Evolutionary conservation across 2,888 invertebrate species (phyloP).

Genomic region (Nipponacmea schrenckii): DNA sequence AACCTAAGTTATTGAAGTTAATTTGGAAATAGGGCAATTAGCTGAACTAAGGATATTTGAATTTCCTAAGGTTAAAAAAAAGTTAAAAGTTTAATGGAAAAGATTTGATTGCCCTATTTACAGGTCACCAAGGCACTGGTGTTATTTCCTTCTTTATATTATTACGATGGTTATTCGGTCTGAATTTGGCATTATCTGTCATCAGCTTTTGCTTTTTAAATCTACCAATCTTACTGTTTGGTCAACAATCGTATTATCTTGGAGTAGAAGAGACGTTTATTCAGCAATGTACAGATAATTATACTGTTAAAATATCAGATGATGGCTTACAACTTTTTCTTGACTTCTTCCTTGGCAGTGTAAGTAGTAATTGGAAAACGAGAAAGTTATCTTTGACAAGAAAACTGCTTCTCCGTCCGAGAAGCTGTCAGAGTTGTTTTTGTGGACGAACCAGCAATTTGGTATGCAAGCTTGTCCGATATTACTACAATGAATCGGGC

Average conservation of each 20-base stretch:
- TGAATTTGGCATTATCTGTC: conserved; percentile 79
- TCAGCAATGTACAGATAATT: conserved; percentile 37
- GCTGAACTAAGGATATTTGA: no score
- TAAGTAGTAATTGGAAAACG: conserved; percentile 36
- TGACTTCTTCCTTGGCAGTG: conserved; percentile 59
- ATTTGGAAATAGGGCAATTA: no score
- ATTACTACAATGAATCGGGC: no score
- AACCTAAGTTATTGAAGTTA: no score
- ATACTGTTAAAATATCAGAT: conserved; percentile 38
- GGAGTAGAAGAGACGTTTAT: background rate
- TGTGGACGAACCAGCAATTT: no score
- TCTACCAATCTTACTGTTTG: conserved; percentile 70
- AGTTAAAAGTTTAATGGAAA: no score
- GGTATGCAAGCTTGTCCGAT: no score
- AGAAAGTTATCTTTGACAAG: no score
- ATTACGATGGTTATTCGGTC: conserved; percentile 83
- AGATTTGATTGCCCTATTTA: conserved; percentile 7
- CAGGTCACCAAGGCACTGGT: conserved; percentile 60
- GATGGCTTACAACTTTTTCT: conserved; percentile 35
- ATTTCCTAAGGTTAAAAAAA: no score
- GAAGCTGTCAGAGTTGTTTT: no score
- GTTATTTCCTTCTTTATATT: conserved; percentile 82
- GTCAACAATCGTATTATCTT: background rate
- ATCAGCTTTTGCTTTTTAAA: conserved; percentile 78
- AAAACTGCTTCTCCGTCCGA: no score